phyloP scores from a whole-genome alignment of 2,113 vertebrate species.

The Anoplopoma fimbria region DNA sequence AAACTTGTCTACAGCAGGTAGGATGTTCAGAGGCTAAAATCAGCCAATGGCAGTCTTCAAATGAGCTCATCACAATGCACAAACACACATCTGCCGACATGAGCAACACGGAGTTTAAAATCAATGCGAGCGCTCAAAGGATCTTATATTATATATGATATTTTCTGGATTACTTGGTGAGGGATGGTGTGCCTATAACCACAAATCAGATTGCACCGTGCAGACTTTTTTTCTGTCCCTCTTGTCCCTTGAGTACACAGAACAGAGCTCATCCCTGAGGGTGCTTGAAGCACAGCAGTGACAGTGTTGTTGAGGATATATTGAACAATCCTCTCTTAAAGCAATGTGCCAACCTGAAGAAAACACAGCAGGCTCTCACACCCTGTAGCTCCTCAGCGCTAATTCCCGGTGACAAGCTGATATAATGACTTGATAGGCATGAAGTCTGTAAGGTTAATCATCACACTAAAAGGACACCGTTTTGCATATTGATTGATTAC shows the following conservation, averaged over 20 bases:
- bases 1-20: constrained; percentile 48
- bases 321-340: constrained; percentile 47
- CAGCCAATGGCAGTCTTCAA: constrained; percentile 27
- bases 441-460: constrained; percentile 62
- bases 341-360: constrained; percentile 36
- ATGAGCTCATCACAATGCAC: constrained; percentile 65
- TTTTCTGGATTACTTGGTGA: constrained; percentile 67
- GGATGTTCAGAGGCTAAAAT: constrained; percentile 46
- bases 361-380: constrained; percentile 27
- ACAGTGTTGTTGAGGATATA: constrained; percentile 66
- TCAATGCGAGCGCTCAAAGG: constrained; percentile 58
- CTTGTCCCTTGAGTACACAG: constrained; percentile 65
- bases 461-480: constrained; percentile 51
- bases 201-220: constrained; percentile 58
- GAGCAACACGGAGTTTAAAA: constrained; percentile 59
- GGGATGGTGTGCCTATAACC: constrained; percentile 48
- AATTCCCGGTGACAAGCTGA: constrained; percentile 54
- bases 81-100: constrained; percentile 49
- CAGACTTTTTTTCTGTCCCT: constrained; percentile 45
- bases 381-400: constrained; percentile 8
- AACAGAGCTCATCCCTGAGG: constrained; percentile 68
- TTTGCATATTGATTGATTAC: constrained; percentile 67
- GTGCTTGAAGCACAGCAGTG: constrained; percentile 64
- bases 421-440: constrained; percentile 45
- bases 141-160: no score